Base-by-base conservation (phyloP, 2,113 vertebrate species). In the Lophotis ruficrista region DNA sequence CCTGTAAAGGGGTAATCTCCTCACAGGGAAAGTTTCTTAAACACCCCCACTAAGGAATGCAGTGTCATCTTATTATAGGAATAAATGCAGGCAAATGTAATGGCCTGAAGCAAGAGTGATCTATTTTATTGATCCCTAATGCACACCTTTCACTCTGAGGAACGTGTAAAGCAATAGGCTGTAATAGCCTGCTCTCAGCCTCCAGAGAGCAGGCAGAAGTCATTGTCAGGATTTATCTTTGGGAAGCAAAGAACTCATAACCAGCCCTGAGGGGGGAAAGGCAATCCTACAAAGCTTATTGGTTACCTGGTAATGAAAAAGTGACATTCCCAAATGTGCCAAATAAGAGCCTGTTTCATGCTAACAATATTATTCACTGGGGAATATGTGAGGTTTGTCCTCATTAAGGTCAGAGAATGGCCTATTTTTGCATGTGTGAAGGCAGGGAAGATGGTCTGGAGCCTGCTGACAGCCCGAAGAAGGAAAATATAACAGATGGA, bases 71-170 rank as follows among this genome's bases (percentile, higher is more conserved):
- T 93, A 93, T 96, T 96, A 91, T 30, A 57, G 81, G 80, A 93
- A 96, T 95, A 96, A 96, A 92, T 87, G 95, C 94, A 94, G 86
- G 76, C 86, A 89, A 71, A 88, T 64, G 80, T 96, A 96, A 96
- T 90, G 95, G 90, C 96, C 95, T 92, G 94, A 83, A 96, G 96
- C 95, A 94, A 53, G 90, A 89, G 83, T 95, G 96, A 94, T 96
- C 94, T 97, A 84, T 95, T 92, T 96, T 96, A 95, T 95, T 94
- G 96, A 96, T 95, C 94, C 90, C 92, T 96, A 93, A 95, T 92
- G 95, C 72, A 77, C 90, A 89, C 95, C 88, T 90, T 87, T 97
- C 88, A 65, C 92, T 96, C 90, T 82, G 86, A 87, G 93, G 90
- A 96, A 90, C 27, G 1, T 48, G 77, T 75, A 71, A 76, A 93